Conservation (phyloP, 2,888 invertebrate species). For the Tetragonisca angustula region DNA sequence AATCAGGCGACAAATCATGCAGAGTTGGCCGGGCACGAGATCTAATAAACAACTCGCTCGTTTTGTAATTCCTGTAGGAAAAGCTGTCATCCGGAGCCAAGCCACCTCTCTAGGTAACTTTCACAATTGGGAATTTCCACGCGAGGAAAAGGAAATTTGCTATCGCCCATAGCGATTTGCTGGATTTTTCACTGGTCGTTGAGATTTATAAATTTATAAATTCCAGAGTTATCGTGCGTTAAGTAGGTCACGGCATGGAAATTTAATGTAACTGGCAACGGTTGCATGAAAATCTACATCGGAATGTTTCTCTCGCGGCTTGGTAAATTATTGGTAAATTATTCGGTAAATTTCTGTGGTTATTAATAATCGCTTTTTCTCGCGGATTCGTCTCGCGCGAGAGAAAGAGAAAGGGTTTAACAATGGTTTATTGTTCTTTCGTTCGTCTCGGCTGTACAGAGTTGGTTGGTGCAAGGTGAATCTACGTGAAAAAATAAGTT, state of each 20-base stretch:
- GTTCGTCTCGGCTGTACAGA: neutral
- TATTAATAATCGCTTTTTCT: neutral
- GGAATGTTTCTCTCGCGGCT: neutral
- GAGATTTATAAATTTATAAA: constrained; percentile 55
- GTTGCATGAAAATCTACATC: constrained; percentile 24
- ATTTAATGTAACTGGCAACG: neutral
- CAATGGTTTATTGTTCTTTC: neutral
- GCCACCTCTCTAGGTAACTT: no score
- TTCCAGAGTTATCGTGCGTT: constrained; percentile 28
- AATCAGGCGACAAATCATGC: neutral
- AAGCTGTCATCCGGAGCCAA: neutral
- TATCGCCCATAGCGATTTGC: constrained; percentile 56
- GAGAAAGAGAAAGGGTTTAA: no score
- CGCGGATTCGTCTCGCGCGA: neutral
- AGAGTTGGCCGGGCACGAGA: constrained; percentile 60
- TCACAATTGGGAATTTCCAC: constrained; percentile 52
- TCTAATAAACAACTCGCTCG: constrained; percentile 68
- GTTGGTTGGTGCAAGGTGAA: no score
- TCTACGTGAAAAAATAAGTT: no score
- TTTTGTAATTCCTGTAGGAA: constrained; percentile 54
- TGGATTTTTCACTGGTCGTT: constrained; percentile 57
- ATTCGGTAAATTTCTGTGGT: neutral
- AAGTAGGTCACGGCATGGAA: neutral
- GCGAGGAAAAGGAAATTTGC: constrained; percentile 44
- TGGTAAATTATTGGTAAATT: no score